Evolutionary conservation across 1,140 invertebrate genomes (phyloP).

Genomic region (Diplogasteroides magnus): DNA sequence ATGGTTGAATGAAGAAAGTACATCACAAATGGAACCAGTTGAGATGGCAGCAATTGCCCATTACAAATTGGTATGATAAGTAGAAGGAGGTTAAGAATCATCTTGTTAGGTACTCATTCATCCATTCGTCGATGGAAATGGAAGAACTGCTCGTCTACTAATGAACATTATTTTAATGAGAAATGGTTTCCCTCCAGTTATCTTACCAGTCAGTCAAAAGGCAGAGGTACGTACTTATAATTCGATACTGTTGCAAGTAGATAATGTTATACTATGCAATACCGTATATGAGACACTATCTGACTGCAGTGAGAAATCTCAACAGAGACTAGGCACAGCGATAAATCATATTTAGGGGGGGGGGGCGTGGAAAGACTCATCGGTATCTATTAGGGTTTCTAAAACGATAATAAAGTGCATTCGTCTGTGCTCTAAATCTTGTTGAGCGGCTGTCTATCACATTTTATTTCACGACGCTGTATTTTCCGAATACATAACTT

Average conservation of each 20-base stretch:
- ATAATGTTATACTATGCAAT: background rate
- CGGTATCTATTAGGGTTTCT: no score
- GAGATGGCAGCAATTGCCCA: conserved; percentile 87
- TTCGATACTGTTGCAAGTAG: background rate
- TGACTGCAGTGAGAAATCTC: no score
- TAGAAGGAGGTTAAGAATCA: conserved; percentile 5
- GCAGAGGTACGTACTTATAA: background rate
- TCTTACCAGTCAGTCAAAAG: conserved; percentile 54
- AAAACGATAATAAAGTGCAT: no score
- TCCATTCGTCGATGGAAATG: conserved; percentile 68
- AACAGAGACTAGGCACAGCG: no score
- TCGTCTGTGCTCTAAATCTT: no score
- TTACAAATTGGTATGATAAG: conserved; percentile 75
- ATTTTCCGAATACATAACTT: no score
- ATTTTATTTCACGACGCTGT: no score
- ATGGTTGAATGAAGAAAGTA: conserved; percentile 80
- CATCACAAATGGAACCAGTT: conserved; percentile 76
- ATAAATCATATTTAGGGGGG: no score
- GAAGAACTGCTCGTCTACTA: conserved; percentile 81
- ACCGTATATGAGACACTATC: no score
- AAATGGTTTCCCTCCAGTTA: conserved; percentile 91
- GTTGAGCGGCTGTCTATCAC: background rate
- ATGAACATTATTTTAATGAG: conserved; percentile 98
- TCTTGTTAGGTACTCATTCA: conserved; percentile 43
- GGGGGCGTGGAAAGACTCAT: background rate